Base-by-base conservation (phyloP, 2,888 invertebrate species). In the Cremastinae sp. region DNA sequence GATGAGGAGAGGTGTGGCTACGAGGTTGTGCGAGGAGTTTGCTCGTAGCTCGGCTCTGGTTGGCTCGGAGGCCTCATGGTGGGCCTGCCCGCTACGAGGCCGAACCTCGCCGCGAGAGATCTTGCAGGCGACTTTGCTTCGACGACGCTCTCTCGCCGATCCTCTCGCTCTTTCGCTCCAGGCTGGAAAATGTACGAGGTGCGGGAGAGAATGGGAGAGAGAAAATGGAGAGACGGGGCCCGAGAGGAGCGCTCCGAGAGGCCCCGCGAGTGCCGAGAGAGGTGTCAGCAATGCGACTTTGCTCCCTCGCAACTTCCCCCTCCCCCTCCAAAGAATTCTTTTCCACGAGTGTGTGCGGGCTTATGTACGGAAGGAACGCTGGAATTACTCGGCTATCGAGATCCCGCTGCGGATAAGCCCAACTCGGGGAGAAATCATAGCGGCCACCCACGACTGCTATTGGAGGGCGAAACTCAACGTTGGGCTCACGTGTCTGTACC, bases 381-480 rank as follows among this genome's bases (percentile, higher is more conserved):
- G 74, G 86, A 88, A 88, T 88, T 88, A 88, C 86, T 85, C 84
- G 83, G 83, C 86, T 87, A 88, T 87, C 83, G 87, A 88, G 88
- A 88, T 88, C 84, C 82, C 71, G 16, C 45, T 45, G 83, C 75
- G 83, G 88, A 88, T 87, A 87, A 79, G 84, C 82, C 79, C 37
- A 39, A 1, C 72, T 22, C 68, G 79, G 78, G 82, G 84, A 87
- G 86, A 85, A 88, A 88, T 88, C 87, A 88, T 88, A 86, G 86
- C 81, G 88, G 82, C 88, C 88, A 88, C 88, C 88, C 88, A 88
- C 87, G 87, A 82, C 74, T 79, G 79, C 72, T 75, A 79, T 78
- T 73, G 58, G 74, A 62, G 65, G 69, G 62, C 66, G 62, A 72
- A 43, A 65, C 70, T 47, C 58, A 72, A 45, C 56, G 5, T 68